Evolutionary conservation across 2,888 invertebrate genomes (phyloP), one percentile per base, ranked within the genome.

Genomic region (Scaptomyza flava): DNA sequence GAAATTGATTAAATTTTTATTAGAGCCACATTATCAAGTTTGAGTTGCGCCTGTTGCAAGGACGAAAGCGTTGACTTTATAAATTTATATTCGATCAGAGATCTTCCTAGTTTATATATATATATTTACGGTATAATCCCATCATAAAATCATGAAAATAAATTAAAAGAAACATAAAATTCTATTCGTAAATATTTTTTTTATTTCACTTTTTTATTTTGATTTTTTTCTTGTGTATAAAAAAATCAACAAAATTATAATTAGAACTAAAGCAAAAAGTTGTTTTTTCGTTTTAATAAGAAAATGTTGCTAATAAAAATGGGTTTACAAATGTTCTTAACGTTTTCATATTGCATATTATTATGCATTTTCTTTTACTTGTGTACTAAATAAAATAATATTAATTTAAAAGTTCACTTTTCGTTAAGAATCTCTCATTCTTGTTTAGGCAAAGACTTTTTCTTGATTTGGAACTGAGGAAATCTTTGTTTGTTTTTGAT

Each of bases 261-360:
- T 80, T 87, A 83, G 46, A 88, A 86, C 87, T 84, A 88, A 88
- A 83, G 67, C 77, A 86, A 77, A 81, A 58, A 69, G 57, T 67
- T 41, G 8, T 9, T 14, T 23, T 17, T 41, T 17, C 9, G 17
- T 73, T 60, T 58, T 58, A 83, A 67, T 80, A 69, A 62, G 58
- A 76, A 74, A 79, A 81, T 67, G 59, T 69, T 72, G 65, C 79
- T 77, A 79, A 77, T 77, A 65, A 66, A 75, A 72, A 62, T 60
- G 65, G 67, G 72, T 75, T 56, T 63, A 71, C 53, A 76, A 69
- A 68, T 48, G 9, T 41, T 30, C 33, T 46, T 31, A 17, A 46
- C 17, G 31, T 27, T 34, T 27, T 51, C n/a, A 47, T 34, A 38
- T 60, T 61, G 60, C 58, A 68, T 68, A 59, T 42, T 4, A 30